Evolutionary conservation across 1,140 invertebrate genomes (phyloP).

Genomic region (Drosophila takahashii): DNA sequence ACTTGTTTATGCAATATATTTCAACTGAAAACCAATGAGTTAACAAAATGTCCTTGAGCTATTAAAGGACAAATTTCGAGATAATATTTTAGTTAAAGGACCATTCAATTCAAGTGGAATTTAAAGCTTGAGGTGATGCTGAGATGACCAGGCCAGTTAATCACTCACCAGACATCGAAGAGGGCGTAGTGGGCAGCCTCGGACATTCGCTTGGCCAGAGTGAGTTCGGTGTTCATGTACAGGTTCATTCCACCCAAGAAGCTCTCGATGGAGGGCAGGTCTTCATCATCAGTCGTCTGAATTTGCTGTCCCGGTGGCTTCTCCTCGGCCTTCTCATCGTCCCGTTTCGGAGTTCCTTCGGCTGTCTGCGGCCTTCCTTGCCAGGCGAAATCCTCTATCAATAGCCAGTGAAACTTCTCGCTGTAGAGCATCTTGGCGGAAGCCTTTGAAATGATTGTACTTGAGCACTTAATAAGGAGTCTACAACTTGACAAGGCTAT

Average conservation of each 20-base stretch:
- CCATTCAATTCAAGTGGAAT: neutral
- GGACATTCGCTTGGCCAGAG: slow-evolving; percentile 69
- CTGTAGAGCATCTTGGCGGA: slow-evolving; percentile 81
- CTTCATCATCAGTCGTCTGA: slow-evolving; percentile 21
- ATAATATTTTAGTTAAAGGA: neutral
- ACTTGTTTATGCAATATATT: neutral
- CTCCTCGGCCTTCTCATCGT: slow-evolving; percentile 6
- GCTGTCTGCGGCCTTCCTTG: slow-evolving; percentile 45
- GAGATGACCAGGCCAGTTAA: neutral
- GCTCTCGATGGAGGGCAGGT: slow-evolving; percentile 68
- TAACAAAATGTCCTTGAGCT: neutral
- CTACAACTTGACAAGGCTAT: slow-evolving; percentile 22
- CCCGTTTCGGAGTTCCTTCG: neutral
- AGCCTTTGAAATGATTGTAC: slow-evolving; percentile 76
- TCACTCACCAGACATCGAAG: slow-evolving; percentile 77
- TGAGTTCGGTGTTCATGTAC: slow-evolving; percentile 83
- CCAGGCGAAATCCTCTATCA: slow-evolving; percentile 83
- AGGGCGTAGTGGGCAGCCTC: slow-evolving; percentile 63
- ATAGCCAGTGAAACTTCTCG: slow-evolving; percentile 84
- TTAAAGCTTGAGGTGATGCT: neutral
- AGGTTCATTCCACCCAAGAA: slow-evolving; percentile 81
- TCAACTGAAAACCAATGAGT: neutral
- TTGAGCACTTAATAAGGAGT: slow-evolving; percentile 68
- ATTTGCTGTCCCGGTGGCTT: slow-evolving; percentile 22
- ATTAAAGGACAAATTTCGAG: neutral